These are phyloP conservation scores for Halictus ligatus DNA, from an alignment of 2,888 invertebrate species.

Conservation along the genomic window DNA sequence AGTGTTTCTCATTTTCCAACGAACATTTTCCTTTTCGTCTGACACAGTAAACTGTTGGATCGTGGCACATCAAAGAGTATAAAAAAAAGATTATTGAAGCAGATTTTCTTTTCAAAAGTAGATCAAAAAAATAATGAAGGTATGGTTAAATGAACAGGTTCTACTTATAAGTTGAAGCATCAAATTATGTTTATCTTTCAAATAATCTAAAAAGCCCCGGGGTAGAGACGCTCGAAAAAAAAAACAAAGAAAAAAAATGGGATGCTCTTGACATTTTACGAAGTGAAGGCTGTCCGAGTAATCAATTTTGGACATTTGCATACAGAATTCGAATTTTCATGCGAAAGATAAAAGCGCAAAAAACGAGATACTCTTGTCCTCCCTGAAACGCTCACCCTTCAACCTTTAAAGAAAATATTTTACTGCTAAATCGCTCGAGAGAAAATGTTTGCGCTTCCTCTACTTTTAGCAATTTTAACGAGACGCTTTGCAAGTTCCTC, in stretches of 20 bases:
- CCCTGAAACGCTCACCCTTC: not conserved
- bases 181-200: not conserved
- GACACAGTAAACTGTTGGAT: not conserved
- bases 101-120: not conserved
- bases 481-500: not conserved
- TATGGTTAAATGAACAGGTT: not conserved
- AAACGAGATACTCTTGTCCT: not conserved
- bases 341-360: not conserved
- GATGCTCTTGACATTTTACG: not conserved
- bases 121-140: not conserved
- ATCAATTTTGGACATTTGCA: not conserved
- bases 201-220: not conserved
- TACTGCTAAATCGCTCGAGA: not conserved
- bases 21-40: not conserved
- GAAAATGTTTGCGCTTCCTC: not conserved
- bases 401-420: not conserved
- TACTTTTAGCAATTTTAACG: not conserved
- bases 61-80: not conserved
- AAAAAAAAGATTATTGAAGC: not conserved
- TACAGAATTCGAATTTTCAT: not conserved
- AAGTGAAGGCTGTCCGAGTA: not conserved
- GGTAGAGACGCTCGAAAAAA: not conserved
- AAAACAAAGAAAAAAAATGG: not conserved
- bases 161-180: not conserved
- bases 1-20: not conserved